phyloP scores from a whole-genome alignment of 2,888 invertebrate species.

The Drosophila subsilvestris region DNA sequence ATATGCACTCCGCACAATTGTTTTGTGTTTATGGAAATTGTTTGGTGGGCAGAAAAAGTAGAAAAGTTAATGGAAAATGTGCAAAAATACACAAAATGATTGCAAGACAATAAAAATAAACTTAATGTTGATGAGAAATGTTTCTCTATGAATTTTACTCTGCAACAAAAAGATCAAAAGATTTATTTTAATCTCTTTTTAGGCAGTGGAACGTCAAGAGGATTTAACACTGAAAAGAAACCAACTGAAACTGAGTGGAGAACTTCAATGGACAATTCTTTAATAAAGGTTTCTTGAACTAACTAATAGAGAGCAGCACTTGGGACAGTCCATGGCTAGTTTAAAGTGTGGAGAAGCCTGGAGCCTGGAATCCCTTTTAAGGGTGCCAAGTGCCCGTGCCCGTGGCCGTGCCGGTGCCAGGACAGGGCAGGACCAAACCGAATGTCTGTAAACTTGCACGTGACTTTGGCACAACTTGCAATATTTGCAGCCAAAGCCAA shows the following conservation, averaged over 20 bases:
- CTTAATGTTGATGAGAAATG: neutral
- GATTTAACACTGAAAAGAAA: neutral
- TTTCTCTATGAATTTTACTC: neutral
- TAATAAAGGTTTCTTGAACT: neutral
- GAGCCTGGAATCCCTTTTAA: slow-evolving; percentile 57
- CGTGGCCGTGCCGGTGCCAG: no score
- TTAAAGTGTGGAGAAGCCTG: slow-evolving; percentile 14
- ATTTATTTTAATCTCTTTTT: no score
- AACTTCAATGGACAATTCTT: neutral
- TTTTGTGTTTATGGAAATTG: neutral
- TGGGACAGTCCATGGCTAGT: neutral
- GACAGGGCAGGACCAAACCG: slow-evolving; percentile 30
- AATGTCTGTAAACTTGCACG: slow-evolving; percentile 77
- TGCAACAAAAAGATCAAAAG: no score
- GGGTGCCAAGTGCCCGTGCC: slow-evolving; percentile 38
- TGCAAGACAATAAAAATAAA: neutral
- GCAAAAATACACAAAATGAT: neutral
- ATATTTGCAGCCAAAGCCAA: slow-evolving; percentile 67
- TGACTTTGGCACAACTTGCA: slow-evolving; percentile 73
- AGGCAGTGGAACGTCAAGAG: neutral
- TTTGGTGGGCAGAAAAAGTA: neutral
- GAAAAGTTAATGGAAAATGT: neutral
- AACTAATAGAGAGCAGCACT: slow-evolving; percentile 2
- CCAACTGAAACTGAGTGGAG: neutral
- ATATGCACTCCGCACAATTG: neutral